These are phyloP conservation scores for Myotis davidii DNA, from an alignment of 2,113 vertebrate genomes.

Conservation along the genomic window DNA sequence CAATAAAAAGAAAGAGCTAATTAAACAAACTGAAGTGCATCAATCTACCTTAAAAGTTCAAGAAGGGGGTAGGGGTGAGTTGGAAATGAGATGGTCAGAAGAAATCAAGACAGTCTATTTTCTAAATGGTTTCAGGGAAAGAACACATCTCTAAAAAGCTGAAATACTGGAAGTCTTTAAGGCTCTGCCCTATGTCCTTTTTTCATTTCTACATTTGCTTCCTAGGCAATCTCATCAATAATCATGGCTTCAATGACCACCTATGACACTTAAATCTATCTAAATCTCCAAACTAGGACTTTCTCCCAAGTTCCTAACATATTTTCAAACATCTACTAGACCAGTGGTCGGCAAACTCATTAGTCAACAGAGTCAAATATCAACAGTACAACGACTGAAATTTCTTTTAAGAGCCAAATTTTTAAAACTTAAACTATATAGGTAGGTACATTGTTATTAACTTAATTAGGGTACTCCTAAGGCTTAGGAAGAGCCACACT, in stretches of 20 bases:
- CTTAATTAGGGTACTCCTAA: no score
- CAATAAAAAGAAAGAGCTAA: background rate
- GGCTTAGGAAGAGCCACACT: no score
- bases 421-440: no score
- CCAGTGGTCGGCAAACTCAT: no score
- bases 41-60: constrained; percentile 3
- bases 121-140: background rate
- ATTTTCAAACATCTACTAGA: constrained; percentile 14
- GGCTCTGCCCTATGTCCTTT: background rate
- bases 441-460: no score
- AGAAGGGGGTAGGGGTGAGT: background rate
- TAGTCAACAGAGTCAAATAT: no score
- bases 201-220: background rate
- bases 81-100: background rate
- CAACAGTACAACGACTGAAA: no score
- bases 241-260: background rate
- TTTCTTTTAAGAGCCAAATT: no score
- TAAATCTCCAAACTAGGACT: background rate
- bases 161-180: background rate
- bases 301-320: background rate
- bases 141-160: background rate
- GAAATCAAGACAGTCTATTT: background rate
- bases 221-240: constrained; percentile 1
- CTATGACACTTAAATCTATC: background rate
- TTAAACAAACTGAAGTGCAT: background rate